Conservation (phyloP, 2,113 vertebrate species). For the Ageneiosus marmoratus region DNA sequence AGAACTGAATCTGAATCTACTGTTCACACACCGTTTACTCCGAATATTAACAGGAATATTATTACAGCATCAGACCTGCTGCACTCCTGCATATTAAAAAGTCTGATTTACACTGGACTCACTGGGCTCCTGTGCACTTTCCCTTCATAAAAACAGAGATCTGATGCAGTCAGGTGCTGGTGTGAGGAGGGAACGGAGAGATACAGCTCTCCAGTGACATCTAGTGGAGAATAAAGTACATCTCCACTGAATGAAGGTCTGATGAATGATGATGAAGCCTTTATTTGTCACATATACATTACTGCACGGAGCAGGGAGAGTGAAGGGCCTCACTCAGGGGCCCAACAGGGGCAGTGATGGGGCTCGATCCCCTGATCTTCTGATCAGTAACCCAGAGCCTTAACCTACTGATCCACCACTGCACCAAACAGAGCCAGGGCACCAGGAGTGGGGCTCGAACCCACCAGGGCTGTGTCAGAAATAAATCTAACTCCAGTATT, state of each 20-base stretch:
- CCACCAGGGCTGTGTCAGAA: background rate
- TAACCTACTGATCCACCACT: too few relatives aligned
- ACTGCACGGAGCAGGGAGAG: too few relatives aligned
- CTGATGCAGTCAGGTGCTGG: background rate
- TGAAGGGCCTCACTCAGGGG: too few relatives aligned
- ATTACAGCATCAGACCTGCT: background rate
- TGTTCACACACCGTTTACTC: background rate
- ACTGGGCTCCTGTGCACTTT: background rate
- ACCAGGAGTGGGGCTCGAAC: too few relatives aligned
- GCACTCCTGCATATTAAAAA: background rate
- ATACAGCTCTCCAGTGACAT: constrained; percentile 16
- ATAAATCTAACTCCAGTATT: background rate
- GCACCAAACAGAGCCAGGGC: too few relatives aligned
- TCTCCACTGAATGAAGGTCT: too few relatives aligned
- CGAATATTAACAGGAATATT: background rate
- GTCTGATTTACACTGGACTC: background rate
- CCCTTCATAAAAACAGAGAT: background rate
- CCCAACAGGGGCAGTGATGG: too few relatives aligned
- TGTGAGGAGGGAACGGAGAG: background rate
- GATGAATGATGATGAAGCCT: too few relatives aligned
- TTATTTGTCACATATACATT: too few relatives aligned
- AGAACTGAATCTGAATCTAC: background rate
- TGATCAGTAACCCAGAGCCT: too few relatives aligned
- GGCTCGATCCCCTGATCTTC: too few relatives aligned
- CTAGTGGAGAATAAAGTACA: constrained; percentile 32